Conservation (phyloP, 2,797 vertebrate species). For the Fistularia commersonii region DNA sequence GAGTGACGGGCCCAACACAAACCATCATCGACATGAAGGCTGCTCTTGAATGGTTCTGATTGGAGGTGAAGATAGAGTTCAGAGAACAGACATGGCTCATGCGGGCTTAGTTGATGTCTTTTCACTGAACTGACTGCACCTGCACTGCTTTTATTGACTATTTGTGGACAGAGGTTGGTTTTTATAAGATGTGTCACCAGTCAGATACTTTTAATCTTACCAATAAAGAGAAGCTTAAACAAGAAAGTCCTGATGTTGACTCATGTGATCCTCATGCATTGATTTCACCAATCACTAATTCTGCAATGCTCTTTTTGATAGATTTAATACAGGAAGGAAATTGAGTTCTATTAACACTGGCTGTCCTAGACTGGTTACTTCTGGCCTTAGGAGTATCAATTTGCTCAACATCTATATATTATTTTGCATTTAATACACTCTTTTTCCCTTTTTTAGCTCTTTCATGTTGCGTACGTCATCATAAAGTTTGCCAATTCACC, state of each 20-base stretch:
- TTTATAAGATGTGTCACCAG: slow-evolving; percentile 5
- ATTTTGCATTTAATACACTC: slow-evolving; percentile 28
- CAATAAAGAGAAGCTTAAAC: slow-evolving; percentile 7
- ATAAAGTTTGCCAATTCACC: slow-evolving; percentile 96
- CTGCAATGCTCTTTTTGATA: neutral
- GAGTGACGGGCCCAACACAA: slow-evolving; percentile 15
- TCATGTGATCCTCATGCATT: neutral
- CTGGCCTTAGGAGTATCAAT: slow-evolving; percentile 4
- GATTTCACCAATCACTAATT: neutral
- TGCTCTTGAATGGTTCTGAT: slow-evolving; percentile 48
- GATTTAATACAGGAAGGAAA: slow-evolving; percentile 19
- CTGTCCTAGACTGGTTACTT: slow-evolving; percentile 15
- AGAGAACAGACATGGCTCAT: slow-evolving; percentile 38
- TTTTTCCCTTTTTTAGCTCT: slow-evolving; percentile 77
- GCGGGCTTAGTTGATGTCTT: slow-evolving; percentile 44
- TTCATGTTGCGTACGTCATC: slow-evolving; percentile 91
- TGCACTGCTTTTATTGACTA: slow-evolving; percentile 44
- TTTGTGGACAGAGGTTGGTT: slow-evolving; percentile 22
- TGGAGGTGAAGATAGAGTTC: slow-evolving; percentile 43
- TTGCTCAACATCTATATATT: slow-evolving; percentile 44
- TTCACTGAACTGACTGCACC: slow-evolving; percentile 42
- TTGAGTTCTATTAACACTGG: slow-evolving; percentile 37
- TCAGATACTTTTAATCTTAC: slow-evolving; percentile 9
- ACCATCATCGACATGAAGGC: slow-evolving; percentile 37
- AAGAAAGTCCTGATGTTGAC: slow-evolving; percentile 9